A percentile compares a stretch with the other conserved stretches of the same genome.
phyloP scores from a whole-genome alignment of 2,113 vertebrate species.

The Onychostoma macrolepis region DNA sequence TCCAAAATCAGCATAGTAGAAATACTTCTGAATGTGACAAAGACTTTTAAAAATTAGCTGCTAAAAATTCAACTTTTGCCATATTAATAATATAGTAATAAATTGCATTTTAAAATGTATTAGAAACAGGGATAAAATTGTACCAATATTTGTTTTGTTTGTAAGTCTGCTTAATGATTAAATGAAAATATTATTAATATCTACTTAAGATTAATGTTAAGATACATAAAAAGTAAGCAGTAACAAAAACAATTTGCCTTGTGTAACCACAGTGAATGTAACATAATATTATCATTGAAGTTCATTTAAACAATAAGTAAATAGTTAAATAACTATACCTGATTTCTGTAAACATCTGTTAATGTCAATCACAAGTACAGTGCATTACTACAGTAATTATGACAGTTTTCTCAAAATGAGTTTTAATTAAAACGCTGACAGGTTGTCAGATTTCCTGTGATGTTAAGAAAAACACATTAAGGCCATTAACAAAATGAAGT shows the following conservation, averaged over 20 bases:
- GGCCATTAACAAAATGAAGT: not conserved
- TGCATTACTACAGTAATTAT: constrained; percentile 8
- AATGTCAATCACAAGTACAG: constrained; percentile 4
- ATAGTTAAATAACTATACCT: not conserved
- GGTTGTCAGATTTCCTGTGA: constrained; percentile 3
- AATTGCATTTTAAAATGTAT: not conserved
- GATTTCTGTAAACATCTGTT: constrained; percentile 7
- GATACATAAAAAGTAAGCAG: not conserved
- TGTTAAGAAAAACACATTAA: constrained; percentile 6
- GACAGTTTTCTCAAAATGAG: not conserved
- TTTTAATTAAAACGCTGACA: constrained; percentile 2
- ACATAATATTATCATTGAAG: not conserved
- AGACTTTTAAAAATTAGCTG: not conserved
- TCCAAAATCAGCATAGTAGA: not conserved
- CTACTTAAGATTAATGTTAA: not conserved
- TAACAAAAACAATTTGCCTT: not conserved
- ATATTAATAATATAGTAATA: not conserved
- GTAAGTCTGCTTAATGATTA: not conserved
- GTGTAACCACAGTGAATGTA: not conserved
- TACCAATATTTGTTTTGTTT: not conserved
- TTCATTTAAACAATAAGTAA: not conserved
- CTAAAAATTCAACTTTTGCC: not conserved
- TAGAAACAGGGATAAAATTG: not conserved
- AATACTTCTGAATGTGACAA: not conserved
- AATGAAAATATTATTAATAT: not conserved